phyloP scores from a whole-genome alignment of 2,797 vertebrate genomes.

The Podarcis siculus region DNA sequence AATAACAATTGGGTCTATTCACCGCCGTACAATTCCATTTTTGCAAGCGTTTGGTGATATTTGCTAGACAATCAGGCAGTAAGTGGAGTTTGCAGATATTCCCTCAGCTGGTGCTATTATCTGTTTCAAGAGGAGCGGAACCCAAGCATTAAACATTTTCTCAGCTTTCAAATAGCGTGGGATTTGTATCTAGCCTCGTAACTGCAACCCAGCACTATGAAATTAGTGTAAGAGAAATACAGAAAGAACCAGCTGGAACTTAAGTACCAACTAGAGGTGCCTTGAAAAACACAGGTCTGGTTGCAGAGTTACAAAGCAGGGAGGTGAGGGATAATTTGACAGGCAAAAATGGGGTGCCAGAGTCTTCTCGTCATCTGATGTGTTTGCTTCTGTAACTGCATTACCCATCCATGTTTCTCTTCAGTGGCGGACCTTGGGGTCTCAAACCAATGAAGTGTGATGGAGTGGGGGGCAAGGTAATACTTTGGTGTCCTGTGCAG shows the following conservation, averaged over 20 bases:
- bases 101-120: slow-evolving; percentile 4
- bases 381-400: background rate
- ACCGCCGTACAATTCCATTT: background rate
- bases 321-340: background rate
- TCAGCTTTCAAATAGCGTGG: background rate
- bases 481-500: too few relatives aligned
- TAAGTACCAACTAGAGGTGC: background rate
- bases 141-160: background rate
- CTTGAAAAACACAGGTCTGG: too few relatives aligned
- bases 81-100: background rate
- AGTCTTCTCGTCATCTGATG: background rate
- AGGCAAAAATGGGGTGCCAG: too few relatives aligned
- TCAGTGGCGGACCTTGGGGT: too few relatives aligned
- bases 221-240: background rate
- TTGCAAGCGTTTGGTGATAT: background rate
- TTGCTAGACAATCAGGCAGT: background rate
- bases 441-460: too few relatives aligned
- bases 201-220: background rate
- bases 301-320: background rate
- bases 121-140: background rate
- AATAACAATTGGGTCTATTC: slow-evolving; percentile 18
- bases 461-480: too few relatives aligned
- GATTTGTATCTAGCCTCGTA: background rate
- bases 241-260: background rate
- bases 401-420: background rate